phyloP scores from a whole-genome alignment of 2,797 vertebrate species.

The Alauda arvensis region DNA sequence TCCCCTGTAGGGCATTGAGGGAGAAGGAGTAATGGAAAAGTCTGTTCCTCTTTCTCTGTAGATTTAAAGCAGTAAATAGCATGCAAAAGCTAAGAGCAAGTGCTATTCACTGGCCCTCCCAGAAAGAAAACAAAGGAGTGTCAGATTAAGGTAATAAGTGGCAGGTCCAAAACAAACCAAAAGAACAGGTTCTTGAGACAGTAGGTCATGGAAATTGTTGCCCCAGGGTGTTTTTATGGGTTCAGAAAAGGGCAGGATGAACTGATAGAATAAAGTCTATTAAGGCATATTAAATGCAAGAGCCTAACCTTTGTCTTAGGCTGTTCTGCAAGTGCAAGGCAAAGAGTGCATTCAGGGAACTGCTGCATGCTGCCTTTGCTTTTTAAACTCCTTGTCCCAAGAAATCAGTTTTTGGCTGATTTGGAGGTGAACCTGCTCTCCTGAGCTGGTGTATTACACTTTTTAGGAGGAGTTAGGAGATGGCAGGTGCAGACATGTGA shows the following conservation, averaged over 20 bases:
- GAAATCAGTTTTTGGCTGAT: not conserved
- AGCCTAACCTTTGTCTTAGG: not conserved
- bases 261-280: not conserved
- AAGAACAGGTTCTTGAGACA: constrained; percentile 25
- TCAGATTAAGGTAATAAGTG: constrained; percentile 24
- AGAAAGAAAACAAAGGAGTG: constrained; percentile 59
- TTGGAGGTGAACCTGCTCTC: not conserved
- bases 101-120: constrained; percentile 38
- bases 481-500: not conserved
- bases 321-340: not conserved
- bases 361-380: not conserved
- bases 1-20: not conserved
- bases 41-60: not conserved
- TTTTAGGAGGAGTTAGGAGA: not conserved
- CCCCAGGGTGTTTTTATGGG: not conserved
- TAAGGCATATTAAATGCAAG: not conserved
- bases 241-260: constrained; percentile 9
- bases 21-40: not conserved
- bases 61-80: not conserved
- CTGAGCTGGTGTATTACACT: not conserved
- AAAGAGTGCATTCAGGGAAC: not conserved
- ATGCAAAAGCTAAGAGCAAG: not conserved
- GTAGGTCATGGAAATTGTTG: not conserved
- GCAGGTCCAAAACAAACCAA: constrained; percentile 41
- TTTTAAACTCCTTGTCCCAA: not conserved